These are phyloP conservation scores for Meloidogyne hapla DNA, from an alignment of 1,140 invertebrate genomes.

Conservation along the genomic window DNA sequence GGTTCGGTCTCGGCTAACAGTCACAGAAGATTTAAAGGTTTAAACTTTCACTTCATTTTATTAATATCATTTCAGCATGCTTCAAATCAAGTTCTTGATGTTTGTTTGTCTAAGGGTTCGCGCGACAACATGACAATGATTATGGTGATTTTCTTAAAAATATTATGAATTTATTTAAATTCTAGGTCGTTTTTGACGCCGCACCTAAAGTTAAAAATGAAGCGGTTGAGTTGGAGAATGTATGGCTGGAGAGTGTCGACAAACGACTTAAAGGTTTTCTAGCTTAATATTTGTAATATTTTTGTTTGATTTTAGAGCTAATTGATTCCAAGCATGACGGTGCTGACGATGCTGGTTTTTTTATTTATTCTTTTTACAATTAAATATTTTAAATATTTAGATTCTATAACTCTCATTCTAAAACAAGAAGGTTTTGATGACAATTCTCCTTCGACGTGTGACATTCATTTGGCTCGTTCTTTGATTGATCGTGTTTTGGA, in stretches of 20 bases:
- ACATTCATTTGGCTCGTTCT: slow-evolving; percentile 42
- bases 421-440: slow-evolving; percentile 39
- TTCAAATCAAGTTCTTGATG: slow-evolving; percentile 94
- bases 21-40: slow-evolving; percentile 84
- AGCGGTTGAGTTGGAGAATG: slow-evolving; percentile 76
- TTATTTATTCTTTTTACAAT: slow-evolving; percentile 7
- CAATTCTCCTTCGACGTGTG: slow-evolving; percentile 34
- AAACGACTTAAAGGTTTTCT: slow-evolving; percentile 41
- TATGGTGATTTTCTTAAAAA: slow-evolving; percentile 68
- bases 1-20: slow-evolving; percentile 80
- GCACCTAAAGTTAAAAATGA: slow-evolving; percentile 82
- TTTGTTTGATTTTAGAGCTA: slow-evolving; percentile 19
- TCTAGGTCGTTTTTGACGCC: slow-evolving; percentile 80
- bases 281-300: not conserved
- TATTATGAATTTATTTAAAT: not conserved
- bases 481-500: slow-evolving; percentile 35
- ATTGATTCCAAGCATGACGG: slow-evolving; percentile 12
- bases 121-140: slow-evolving; percentile 99
- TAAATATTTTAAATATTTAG: slow-evolving; percentile 17
- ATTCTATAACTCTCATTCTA: slow-evolving; percentile 29
- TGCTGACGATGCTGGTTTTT: slow-evolving; percentile 1
- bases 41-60: not conserved
- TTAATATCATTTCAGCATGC: slow-evolving; percentile 66
- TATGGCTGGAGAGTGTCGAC: slow-evolving; percentile 50
- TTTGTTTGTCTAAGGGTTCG: slow-evolving; percentile 95